Percentiles rank a stretch among this genome's conserved stretches.
These are phyloP conservation scores for Acanthiza pusilla DNA, from an alignment of 2,797 vertebrate species.

Conservation along the genomic window DNA sequence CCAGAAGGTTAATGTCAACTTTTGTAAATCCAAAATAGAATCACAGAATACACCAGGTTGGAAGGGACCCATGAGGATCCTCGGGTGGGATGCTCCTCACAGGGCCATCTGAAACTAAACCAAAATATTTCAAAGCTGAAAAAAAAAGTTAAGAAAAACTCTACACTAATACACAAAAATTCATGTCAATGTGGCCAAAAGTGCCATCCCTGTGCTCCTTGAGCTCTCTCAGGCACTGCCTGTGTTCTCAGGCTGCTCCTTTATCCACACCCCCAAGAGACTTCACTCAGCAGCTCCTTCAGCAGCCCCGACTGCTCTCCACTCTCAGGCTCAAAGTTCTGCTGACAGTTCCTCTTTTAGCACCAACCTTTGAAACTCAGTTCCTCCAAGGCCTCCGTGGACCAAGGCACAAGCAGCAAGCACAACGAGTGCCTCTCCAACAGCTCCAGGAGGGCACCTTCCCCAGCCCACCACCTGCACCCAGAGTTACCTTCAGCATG, in stretches of 20 bases:
- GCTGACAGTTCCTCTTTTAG: not conserved
- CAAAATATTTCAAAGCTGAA: too few species aligned
- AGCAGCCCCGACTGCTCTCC: too few species aligned
- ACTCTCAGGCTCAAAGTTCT: not conserved
- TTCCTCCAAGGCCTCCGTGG: not conserved
- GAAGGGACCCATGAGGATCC: not conserved
- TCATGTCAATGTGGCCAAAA: not conserved
- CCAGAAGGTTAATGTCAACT: not conserved
- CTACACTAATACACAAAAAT: too few species aligned
- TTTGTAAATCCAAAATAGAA: not conserved
- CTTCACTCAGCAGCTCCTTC: not conserved
- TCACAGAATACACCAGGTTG: not conserved
- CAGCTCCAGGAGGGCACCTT: not conserved
- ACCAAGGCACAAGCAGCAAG: not conserved
- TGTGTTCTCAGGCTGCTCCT: too few species aligned
- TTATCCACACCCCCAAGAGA: not conserved
- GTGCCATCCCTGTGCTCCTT: not conserved
- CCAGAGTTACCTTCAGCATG: not conserved
- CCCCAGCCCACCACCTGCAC: rapidly evolving
- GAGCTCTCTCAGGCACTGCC: not conserved
- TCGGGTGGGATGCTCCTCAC: not conserved
- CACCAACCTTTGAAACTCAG: not conserved
- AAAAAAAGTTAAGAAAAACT: too few species aligned
- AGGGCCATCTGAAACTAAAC: not conserved
- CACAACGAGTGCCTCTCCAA: not conserved